Conservation (phyloP, 2,113 vertebrate genomes). For the Gymnarchus niloticus region DNA sequence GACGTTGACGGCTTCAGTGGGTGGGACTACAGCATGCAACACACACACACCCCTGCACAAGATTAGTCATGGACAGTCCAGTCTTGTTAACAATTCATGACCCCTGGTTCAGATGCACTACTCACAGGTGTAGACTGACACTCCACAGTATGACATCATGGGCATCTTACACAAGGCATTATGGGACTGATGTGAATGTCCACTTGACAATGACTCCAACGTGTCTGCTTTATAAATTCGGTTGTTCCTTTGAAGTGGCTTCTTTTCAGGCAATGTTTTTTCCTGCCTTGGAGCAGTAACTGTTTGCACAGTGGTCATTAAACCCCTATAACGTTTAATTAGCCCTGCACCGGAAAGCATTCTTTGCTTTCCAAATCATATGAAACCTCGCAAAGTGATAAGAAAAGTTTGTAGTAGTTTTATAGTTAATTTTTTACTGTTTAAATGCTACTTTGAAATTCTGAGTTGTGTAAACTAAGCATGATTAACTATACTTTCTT, state of each 20-base stretch:
- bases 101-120: too few relatives aligned
- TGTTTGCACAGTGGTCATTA: background rate
- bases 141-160: background rate
- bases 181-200: background rate
- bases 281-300: background rate
- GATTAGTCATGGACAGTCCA: too few relatives aligned
- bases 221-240: conserved; percentile 1
- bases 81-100: too few relatives aligned
- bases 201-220: too few relatives aligned
- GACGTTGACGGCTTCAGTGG: too few relatives aligned
- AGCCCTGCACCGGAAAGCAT: background rate
- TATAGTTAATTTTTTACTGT: background rate
- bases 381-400: background rate
- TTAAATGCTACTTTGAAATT: background rate
- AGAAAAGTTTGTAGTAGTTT: background rate
- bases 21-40: too few relatives aligned
- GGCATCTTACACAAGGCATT: background rate
- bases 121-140: background rate
- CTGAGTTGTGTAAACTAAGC: background rate
- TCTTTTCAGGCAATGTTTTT: background rate
- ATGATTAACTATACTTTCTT: background rate
- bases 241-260: background rate
- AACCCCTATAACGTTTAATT: background rate
- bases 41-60: too few relatives aligned
- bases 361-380: background rate